Conservation (phyloP, 2,888 invertebrate genomes). For the Malthinus flaveolus region DNA sequence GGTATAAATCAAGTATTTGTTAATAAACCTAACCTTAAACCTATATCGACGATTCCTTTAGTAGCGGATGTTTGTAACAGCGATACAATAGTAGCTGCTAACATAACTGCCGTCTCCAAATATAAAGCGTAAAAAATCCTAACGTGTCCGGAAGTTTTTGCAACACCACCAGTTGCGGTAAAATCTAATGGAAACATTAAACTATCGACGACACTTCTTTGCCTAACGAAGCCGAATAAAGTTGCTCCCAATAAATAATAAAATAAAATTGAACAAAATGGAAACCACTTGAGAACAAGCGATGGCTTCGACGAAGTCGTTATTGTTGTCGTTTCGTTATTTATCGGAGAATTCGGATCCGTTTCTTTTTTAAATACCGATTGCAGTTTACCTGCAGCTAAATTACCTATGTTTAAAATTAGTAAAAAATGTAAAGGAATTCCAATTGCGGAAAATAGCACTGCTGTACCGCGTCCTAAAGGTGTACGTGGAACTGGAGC, state of each 20-base stretch:
- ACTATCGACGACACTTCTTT: constrained; percentile 56
- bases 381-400: constrained; percentile 57
- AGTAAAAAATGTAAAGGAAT: constrained; percentile 70
- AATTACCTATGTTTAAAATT: constrained; percentile 59
- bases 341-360: constrained; percentile 24
- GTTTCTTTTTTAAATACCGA: constrained; percentile 44
- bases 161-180: constrained; percentile 70
- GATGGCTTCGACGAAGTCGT: constrained; percentile 31
- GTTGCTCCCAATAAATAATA: constrained; percentile 66
- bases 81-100: constrained; percentile 64
- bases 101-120: constrained; percentile 67
- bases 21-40: constrained; percentile 59
- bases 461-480: constrained; percentile 63
- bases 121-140: constrained; percentile 68
- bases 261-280: constrained; percentile 52
- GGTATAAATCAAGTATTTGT: constrained; percentile 53
- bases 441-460: constrained; percentile 67
- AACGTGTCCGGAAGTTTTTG: constrained; percentile 60
- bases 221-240: constrained; percentile 63
- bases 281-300: constrained; percentile 52
- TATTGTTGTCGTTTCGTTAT: constrained; percentile 11
- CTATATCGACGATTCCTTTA: constrained; percentile 59
- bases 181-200: constrained; percentile 71
- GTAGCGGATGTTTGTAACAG: constrained; percentile 63
- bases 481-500: constrained; percentile 71